Evolutionary conservation across 2,113 vertebrate genomes (phyloP).

Genomic region (Eptesicus fuscus): DNA sequence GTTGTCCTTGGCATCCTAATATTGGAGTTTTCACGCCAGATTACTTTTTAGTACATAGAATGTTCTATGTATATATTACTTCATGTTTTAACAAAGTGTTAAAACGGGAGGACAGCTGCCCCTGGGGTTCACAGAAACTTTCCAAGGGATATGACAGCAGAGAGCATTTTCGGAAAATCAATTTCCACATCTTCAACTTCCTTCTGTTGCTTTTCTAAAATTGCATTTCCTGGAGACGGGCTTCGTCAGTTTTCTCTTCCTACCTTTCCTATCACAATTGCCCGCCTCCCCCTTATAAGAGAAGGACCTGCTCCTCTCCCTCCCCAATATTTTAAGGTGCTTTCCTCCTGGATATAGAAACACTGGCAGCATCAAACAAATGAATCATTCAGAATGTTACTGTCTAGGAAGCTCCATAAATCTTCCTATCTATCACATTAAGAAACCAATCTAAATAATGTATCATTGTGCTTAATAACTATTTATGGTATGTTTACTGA

Average conservation of each 20-base stretch:
- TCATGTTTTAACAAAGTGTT: conserved; percentile 13
- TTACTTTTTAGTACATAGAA: conserved; percentile 15
- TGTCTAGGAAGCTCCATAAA: background rate
- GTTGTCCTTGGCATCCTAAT: background rate
- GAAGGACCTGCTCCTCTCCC: background rate
- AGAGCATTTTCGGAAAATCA: conserved; percentile 33
- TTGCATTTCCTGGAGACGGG: background rate
- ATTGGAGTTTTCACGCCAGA: background rate
- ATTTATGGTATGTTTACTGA: background rate
- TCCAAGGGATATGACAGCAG: background rate
- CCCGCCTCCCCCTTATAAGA: background rate
- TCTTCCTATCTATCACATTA: background rate
- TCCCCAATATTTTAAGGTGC: background rate
- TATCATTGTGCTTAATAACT: conserved; percentile 8
- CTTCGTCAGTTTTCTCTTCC: background rate
- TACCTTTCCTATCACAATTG: background rate
- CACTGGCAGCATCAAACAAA: background rate
- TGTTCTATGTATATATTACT: background rate
- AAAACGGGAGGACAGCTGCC: background rate
- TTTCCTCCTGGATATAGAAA: background rate
- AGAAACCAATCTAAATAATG: background rate
- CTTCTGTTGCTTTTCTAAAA: conserved; percentile 16
- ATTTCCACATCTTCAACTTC: conserved; percentile 8
- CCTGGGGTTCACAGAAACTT: background rate
- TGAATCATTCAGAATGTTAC: background rate